Evolutionary conservation across 2,888 invertebrate species (phyloP).

Genomic region (Drosophila glabriapex): DNA sequence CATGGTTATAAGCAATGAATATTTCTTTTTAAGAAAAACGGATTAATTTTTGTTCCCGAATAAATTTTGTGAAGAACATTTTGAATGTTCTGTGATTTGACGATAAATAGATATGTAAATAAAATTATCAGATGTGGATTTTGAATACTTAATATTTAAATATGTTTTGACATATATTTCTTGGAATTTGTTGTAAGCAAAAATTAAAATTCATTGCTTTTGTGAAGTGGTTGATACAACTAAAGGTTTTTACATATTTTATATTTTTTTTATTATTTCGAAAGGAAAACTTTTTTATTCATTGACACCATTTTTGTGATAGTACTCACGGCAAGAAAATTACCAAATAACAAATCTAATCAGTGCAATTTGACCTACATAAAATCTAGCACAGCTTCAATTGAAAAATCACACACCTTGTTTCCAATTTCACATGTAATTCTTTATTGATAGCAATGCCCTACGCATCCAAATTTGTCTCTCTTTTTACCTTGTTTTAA

Average conservation of each 20-base stretch:
- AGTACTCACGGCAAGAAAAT: neutral
- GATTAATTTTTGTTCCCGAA: neutral
- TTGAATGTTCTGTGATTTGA: neutral
- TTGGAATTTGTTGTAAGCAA: neutral
- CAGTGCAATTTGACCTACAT: conserved; percentile 25
- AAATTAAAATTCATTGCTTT: neutral
- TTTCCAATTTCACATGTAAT: conserved; percentile 35
- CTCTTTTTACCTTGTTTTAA: conserved; percentile 1
- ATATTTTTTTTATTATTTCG: neutral
- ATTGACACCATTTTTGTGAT: conserved; percentile 20
- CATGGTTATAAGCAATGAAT: neutral
- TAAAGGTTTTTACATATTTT: neutral
- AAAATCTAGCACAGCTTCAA: conserved; percentile 12
- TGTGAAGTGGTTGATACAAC: neutral
- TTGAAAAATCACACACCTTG: conserved; percentile 30
- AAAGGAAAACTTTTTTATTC: neutral
- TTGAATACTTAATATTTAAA: neutral
- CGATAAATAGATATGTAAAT: neutral
- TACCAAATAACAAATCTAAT: conserved; percentile 8
- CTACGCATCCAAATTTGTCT: conserved; percentile 45
- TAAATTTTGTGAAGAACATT: neutral
- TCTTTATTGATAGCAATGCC: conserved; percentile 50
- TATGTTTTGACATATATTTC: neutral
- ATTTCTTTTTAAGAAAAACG: neutral
- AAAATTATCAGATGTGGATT: neutral